A percentile compares a stretch with the other conserved stretches of the same genome.
These are phyloP conservation scores for Tragulus kanchil DNA, from an alignment of 2,113 vertebrate genomes.

Conservation along the genomic window DNA sequence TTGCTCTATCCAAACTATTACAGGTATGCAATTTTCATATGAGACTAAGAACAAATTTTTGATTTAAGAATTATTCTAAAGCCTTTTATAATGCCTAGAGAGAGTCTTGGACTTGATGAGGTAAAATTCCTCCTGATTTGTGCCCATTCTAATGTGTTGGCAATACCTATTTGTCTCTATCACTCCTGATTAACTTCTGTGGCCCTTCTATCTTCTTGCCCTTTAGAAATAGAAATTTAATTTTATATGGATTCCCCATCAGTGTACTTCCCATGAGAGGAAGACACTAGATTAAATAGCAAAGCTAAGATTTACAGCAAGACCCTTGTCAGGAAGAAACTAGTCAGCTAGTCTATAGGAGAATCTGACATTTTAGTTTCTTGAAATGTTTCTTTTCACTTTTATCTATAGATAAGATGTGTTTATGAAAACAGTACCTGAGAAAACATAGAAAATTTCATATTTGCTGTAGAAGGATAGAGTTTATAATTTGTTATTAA, in stretches of 20 bases:
- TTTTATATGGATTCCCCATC: neutral
- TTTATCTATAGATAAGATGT: constrained; percentile 17
- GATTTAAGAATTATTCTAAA: constrained; percentile 12
- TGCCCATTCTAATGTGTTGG: neutral
- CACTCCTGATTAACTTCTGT: constrained; percentile 15
- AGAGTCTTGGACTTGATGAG: neutral
- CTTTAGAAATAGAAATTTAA: constrained; percentile 50
- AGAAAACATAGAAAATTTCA: neutral
- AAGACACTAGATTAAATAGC: neutral
- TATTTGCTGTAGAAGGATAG: neutral
- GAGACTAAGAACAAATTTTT: neutral
- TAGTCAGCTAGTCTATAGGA: constrained; percentile 31
- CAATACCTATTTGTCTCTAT: neutral
- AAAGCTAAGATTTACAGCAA: constrained; percentile 1
- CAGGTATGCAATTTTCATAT: constrained; percentile 24
- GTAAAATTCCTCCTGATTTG: constrained; percentile 14
- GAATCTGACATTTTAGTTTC: constrained; percentile 56
- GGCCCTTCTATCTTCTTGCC: constrained; percentile 10
- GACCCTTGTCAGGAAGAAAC: neutral
- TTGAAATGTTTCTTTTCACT: neutral
- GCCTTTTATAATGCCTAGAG: neutral
- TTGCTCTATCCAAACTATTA: neutral
- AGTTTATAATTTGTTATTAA: constrained; percentile 28
- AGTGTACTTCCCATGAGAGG: neutral
- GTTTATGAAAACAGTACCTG: neutral